Evolutionary conservation across 2,113 vertebrate species (phyloP).

Genomic region (Penelope pileata): DNA sequence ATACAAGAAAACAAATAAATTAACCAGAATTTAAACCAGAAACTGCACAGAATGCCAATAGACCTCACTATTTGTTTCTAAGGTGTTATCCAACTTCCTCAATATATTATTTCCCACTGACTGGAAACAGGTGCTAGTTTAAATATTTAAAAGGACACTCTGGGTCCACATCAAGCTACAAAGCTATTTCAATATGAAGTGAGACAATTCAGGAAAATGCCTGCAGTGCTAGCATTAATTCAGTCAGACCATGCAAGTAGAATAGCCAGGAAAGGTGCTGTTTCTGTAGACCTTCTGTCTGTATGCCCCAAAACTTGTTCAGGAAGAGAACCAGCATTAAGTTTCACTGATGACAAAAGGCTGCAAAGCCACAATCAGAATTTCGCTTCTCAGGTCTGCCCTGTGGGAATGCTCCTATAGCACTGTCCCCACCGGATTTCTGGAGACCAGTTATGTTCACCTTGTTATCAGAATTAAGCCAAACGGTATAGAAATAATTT

Average conservation of each 20-base stretch:
- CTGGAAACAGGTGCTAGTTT: not conserved
- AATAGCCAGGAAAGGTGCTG: fast-evolving
- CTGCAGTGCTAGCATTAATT: not conserved
- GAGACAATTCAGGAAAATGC: not conserved
- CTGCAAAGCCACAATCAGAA: not conserved
- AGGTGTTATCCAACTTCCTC: not conserved
- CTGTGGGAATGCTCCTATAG: not conserved
- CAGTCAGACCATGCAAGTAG: not conserved
- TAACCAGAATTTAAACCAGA: not conserved
- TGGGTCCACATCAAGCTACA: not conserved
- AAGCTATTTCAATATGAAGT: not conserved
- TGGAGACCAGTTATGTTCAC: not conserved
- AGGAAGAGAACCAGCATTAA: not conserved
- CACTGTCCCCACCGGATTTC: not conserved
- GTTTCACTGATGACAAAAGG: not conserved
- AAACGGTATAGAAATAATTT: not conserved
- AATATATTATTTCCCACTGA: not conserved
- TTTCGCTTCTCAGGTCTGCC: not conserved
- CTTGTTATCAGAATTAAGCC: not conserved
- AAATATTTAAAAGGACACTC: not conserved
- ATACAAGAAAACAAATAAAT: not conserved
- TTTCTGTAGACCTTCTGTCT: not conserved
- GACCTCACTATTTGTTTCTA: not conserved
- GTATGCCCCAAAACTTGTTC: not conserved
- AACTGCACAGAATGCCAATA: not conserved